Percentiles rank a stretch among this genome's conserved stretches.
Evolutionary conservation across 64 coral and sea anemone species (phyloP).

Genomic region (Platygyra sinensis): DNA sequence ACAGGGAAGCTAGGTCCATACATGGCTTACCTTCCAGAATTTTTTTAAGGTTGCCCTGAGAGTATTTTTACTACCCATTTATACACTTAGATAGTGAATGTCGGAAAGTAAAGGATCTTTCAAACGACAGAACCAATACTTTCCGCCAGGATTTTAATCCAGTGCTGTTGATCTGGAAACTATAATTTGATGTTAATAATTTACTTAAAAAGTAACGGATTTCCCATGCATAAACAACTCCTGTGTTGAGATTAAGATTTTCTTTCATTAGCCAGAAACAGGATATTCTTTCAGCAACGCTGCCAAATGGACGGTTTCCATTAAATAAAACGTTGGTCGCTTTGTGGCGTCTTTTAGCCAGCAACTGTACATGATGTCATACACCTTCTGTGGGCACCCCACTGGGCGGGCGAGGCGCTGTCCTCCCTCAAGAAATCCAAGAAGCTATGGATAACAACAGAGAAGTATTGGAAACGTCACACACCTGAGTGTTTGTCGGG

Average conservation of each 20-base stretch:
- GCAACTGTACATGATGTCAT: conserved; percentile 43
- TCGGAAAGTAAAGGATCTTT: no score
- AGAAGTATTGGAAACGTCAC: background rate
- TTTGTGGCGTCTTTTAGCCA: conserved; percentile 24
- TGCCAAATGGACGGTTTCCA: background rate
- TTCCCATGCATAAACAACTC: background rate
- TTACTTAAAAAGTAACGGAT: background rate
- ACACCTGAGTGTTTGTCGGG: background rate
- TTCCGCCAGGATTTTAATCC: no score
- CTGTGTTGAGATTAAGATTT: background rate
- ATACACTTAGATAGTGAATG: no score
- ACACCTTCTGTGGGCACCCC: conserved; percentile 42
- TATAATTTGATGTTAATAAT: background rate
- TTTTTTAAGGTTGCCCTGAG: no score
- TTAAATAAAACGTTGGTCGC: conserved; percentile 14
- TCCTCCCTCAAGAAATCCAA: conserved; percentile 11
- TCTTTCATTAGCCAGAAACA: background rate
- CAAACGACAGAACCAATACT: no score
- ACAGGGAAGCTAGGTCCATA: no score
- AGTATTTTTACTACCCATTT: no score
- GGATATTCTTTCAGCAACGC: background rate
- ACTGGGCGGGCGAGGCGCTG: conserved; percentile 27
- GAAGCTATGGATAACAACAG: background rate
- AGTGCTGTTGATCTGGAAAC: no score
- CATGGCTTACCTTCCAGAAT: no score